Evolutionary conservation across 2,888 invertebrate species (phyloP).

Genomic region (Pachymerium ferrugineum): DNA sequence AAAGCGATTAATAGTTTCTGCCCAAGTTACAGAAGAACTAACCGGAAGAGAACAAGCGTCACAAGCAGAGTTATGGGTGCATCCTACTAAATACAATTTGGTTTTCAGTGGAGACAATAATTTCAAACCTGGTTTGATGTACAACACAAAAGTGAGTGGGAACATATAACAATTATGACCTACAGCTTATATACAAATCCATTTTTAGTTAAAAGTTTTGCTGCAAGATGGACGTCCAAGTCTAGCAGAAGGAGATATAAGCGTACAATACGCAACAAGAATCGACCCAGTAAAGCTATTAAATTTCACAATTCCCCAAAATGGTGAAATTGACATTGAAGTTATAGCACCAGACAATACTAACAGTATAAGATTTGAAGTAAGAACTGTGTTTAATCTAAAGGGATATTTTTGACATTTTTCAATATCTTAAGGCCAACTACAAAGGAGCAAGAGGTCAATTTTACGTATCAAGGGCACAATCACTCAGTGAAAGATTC

Average conservation of each 20-base stretch:
- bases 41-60: constrained; percentile 44
- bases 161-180: no score
- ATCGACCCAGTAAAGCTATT: constrained; percentile 33
- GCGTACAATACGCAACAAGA: constrained; percentile 37
- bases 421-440: constrained; percentile 33
- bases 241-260: constrained; percentile 36
- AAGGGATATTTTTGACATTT: not conserved
- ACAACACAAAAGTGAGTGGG: constrained; percentile 47
- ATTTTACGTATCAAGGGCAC: constrained; percentile 37
- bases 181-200: no score
- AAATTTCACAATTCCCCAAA: constrained; percentile 36
- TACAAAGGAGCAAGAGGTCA: constrained; percentile 31
- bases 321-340: constrained; percentile 38
- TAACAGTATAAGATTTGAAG: constrained; percentile 21
- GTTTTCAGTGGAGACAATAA: constrained; percentile 49
- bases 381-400: constrained; percentile 1
- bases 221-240: constrained; percentile 39
- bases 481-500: constrained; percentile 38
- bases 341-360: constrained; percentile 37
- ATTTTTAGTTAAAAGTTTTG: constrained; percentile 37
- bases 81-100: constrained; percentile 47
- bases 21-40: constrained; percentile 50
- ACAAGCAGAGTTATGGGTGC: constrained; percentile 45
- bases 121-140: constrained; percentile 51
- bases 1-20: constrained; percentile 44